These are phyloP conservation scores for Ochotona curzoniae DNA, from an alignment of 2,113 vertebrate genomes.

Conservation along the genomic window DNA sequence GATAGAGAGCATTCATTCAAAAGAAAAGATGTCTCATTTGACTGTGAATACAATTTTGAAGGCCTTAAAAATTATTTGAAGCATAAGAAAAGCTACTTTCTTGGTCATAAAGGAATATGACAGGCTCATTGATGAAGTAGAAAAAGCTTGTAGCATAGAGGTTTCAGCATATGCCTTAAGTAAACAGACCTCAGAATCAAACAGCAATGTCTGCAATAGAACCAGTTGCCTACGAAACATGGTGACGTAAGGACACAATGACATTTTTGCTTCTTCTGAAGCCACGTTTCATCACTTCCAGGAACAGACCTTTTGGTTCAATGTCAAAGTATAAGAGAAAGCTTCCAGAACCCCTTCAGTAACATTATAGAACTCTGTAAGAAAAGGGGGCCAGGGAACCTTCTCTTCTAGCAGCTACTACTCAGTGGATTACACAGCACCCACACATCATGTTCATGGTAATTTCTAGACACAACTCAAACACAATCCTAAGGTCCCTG, in stretches of 20 bases:
- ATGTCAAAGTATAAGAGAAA: not conserved
- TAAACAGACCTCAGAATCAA: not conserved
- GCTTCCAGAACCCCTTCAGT: slow-evolving; percentile 1
- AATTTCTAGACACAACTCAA: slow-evolving; percentile 22
- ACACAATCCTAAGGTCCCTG: slow-evolving; percentile 3
- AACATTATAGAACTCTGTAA: slow-evolving; percentile 9
- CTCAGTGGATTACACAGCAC: not conserved
- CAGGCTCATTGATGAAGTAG: not conserved
- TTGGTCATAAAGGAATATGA: not conserved
- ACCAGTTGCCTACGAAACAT: not conserved
- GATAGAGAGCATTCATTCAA: not conserved
- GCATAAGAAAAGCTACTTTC: not conserved
- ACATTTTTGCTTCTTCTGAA: not conserved
- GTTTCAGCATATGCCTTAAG: not conserved
- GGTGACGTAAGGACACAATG: not conserved
- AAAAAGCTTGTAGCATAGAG: not conserved
- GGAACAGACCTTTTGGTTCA: slow-evolving; percentile 26
- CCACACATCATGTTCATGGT: not conserved
- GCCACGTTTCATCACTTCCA: slow-evolving; percentile 23
- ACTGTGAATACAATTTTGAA: not conserved
- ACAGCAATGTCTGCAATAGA: not conserved
- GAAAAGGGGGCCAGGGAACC: not conserved
- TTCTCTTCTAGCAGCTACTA: not conserved
- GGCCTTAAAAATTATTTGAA: not conserved
- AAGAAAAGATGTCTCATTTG: not conserved